Evolutionary conservation across 2,888 invertebrate species (phyloP), one percentile per base, ranked within the genome.

Genomic region (Cremastinae sp.): DNA sequence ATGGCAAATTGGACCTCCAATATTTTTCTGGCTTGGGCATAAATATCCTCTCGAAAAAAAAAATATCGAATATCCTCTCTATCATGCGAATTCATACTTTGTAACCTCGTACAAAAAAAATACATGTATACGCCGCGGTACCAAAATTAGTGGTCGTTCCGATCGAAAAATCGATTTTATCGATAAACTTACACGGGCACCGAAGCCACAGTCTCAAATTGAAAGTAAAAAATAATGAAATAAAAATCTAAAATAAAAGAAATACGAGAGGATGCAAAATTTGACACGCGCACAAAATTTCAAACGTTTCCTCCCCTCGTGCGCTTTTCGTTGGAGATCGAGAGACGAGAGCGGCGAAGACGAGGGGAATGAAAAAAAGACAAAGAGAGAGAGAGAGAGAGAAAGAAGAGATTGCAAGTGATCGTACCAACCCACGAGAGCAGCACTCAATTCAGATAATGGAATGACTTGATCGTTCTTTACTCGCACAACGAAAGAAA

Each of bases 371-470:
- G 62, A 78, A 68, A 71, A 78, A 61, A 69, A 59, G 68, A 59
- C 14, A 45, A 28, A 41, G 14, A 72, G 55, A 74, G 75, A 78
- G 74, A 28, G 41, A 51, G 55, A 58, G 68, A 28, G 58, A 62
- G 75, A 59, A 70, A 72, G 69, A 22, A 43, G 16, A 66, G 45
- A 22, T 51, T 43, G 78, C 66, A 76, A 78, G 74, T 83, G 84
- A 86, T 85, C 83, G 83, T 82, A 83, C 85, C 83, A 55, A 58
- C 64, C 64, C 76, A 74, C 83, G 81, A 83, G 84, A 82, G 84
- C 86, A 84, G 82, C 85, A 86, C 86, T 88, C 86, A 88, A 87
- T 88, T 87, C 87, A 83, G 86, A 86, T 88, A 88, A 88, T 88
- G 85, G 87, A 88, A 88, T 88, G 88, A 88, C 88, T 88, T 88